phyloP scores from a whole-genome alignment of 2,113 vertebrate species.

The Corvus cornix region DNA sequence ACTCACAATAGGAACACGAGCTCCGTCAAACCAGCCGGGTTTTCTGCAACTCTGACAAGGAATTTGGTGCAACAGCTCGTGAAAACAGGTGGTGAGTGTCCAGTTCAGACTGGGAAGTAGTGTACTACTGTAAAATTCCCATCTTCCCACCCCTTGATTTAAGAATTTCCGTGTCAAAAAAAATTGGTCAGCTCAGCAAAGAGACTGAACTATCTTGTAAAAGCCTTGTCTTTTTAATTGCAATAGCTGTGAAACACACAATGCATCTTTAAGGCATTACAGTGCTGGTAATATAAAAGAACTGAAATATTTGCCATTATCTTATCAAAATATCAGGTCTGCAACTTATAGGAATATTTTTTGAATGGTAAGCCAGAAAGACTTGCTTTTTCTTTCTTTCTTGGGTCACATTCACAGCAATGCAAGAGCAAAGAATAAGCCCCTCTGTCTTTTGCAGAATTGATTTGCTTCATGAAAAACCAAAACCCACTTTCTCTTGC shows the following conservation, averaged over 20 bases:
- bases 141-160: conserved; percentile 28
- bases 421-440: background rate
- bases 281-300: background rate
- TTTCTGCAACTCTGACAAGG: conserved; percentile 30
- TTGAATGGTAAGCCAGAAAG: background rate
- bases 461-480: conserved; percentile 41
- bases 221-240: background rate
- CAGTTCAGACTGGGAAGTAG: conserved; percentile 47
- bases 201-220: background rate
- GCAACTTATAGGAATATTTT: background rate
- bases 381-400: background rate
- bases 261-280: background rate
- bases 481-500: background rate
- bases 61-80: conserved; percentile 22
- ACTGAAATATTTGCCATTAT: background rate
- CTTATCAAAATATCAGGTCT: background rate
- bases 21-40: background rate
- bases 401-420: background rate
- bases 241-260: background rate
- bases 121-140: conserved; percentile 27
- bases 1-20: conserved; percentile 10
- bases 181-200: conserved; percentile 3
- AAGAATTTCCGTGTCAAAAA: conserved; percentile 29
- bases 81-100: conserved; percentile 65
- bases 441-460: background rate